Conservation (phyloP, 2,113 vertebrate species). For the Microcebus lehilahytsara region DNA sequence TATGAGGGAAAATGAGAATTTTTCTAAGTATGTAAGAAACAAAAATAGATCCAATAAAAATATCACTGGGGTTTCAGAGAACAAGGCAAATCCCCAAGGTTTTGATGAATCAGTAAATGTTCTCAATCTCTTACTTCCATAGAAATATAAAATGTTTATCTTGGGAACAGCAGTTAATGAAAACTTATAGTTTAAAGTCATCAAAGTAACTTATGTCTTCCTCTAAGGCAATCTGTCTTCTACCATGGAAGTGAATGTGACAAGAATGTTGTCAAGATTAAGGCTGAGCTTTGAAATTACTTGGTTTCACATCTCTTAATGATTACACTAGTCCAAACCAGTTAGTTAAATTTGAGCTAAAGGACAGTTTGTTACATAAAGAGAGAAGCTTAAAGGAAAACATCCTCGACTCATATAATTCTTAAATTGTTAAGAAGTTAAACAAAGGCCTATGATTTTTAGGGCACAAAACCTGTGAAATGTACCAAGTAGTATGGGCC, state of each 20-base stretch:
- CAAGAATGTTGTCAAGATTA: not conserved
- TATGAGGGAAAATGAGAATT: not conserved
- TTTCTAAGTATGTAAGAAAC: conserved; percentile 21
- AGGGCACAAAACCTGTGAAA: not conserved
- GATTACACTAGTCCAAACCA: not conserved
- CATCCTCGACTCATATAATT: not conserved
- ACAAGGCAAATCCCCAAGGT: not conserved
- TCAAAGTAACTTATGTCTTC: not conserved
- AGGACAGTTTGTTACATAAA: not conserved
- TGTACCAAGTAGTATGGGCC: not conserved
- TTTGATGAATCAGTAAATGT: not conserved
- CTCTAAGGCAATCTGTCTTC: not conserved
- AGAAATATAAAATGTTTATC: not conserved
- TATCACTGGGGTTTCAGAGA: not conserved
- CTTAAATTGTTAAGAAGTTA: not conserved
- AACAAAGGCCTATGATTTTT: not conserved
- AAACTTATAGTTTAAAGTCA: not conserved
- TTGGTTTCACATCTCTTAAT: not conserved
- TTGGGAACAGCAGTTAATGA: not conserved
- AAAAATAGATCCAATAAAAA: conserved; percentile 27
- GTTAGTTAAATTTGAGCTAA: not conserved
- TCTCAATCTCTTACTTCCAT: not conserved
- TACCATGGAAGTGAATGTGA: not conserved
- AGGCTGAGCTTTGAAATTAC: not conserved
- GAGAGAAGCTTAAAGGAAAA: not conserved